Evolutionary conservation across 1,140 invertebrate species (phyloP).

Genomic region (Neotoxoptera formosana): DNA sequence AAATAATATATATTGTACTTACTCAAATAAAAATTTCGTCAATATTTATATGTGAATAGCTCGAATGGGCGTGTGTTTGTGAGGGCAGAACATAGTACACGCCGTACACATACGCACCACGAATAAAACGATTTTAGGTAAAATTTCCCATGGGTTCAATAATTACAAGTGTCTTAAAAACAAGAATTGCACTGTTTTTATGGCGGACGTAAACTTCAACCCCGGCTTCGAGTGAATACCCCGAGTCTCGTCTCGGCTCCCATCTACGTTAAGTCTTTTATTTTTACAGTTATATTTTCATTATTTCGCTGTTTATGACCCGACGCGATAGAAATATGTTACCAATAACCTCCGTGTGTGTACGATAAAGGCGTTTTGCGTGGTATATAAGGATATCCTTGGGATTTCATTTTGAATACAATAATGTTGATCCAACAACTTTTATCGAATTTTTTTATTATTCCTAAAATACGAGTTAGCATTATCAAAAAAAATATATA

Average conservation of each 20-base stretch:
- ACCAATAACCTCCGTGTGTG: neutral
- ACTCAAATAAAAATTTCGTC: neutral
- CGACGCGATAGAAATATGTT: slow-evolving; percentile 1
- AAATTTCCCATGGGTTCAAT: slow-evolving; percentile 37
- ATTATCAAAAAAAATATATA: neutral
- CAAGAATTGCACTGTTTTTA: neutral
- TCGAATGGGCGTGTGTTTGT: neutral
- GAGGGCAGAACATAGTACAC: neutral
- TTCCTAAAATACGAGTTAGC: neutral
- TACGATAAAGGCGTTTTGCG: neutral
- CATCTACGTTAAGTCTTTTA: neutral
- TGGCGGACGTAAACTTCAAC: neutral
- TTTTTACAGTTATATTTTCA: slow-evolving; percentile 26
- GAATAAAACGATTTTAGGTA: slow-evolving; percentile 9
- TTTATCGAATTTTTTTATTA: neutral
- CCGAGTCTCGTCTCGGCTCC: neutral
- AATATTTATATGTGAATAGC: neutral
- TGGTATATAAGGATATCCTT: neutral
- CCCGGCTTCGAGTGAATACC: neutral
- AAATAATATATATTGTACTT: neutral
- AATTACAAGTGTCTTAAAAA: neutral
- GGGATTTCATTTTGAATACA: neutral
- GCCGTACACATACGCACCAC: neutral
- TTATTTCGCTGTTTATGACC: neutral
- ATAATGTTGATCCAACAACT: neutral